These are phyloP conservation scores for Neuroscelio doddi DNA, from an alignment of 2,888 invertebrate genomes.

Conservation along the genomic window DNA sequence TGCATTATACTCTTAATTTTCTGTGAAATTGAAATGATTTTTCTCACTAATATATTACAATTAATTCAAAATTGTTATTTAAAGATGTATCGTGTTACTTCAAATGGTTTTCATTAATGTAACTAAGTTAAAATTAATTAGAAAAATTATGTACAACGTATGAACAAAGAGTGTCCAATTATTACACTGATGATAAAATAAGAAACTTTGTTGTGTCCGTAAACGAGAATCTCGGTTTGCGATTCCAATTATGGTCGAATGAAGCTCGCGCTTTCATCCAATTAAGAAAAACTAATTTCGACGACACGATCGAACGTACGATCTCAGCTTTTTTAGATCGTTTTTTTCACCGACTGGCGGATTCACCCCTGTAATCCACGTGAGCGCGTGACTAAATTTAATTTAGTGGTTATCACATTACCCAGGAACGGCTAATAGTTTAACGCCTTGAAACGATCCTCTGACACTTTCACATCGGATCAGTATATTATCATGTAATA, in stretches of 20 bases:
- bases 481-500: conserved; percentile 8
- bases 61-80: too few species aligned
- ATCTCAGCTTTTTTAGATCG: conserved; percentile 14
- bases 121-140: too few species aligned
- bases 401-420: conserved; percentile 64
- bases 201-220: conserved; percentile 2
- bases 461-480: conserved; percentile 16
- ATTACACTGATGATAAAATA: not conserved
- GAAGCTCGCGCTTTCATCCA: conserved; percentile 53
- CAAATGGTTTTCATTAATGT: too few species aligned
- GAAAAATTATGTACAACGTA: too few species aligned
- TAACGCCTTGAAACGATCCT: conserved; percentile 54
- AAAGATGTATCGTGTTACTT: too few species aligned
- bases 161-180: too few species aligned
- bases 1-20: too few species aligned
- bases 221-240: conserved; percentile 39
- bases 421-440: conserved; percentile 58
- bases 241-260: conserved; percentile 51
- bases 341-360: conserved; percentile 36
- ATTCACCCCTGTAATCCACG: conserved; percentile 52
- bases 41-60: too few species aligned
- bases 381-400: conserved; percentile 58
- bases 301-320: conserved; percentile 36
- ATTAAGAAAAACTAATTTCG: conserved; percentile 70
- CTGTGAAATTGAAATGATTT: too few species aligned